Evolutionary conservation across 2,113 vertebrate genomes (phyloP), one percentile per base, ranked within the genome.

Genomic region (Cavia aperea): DNA sequence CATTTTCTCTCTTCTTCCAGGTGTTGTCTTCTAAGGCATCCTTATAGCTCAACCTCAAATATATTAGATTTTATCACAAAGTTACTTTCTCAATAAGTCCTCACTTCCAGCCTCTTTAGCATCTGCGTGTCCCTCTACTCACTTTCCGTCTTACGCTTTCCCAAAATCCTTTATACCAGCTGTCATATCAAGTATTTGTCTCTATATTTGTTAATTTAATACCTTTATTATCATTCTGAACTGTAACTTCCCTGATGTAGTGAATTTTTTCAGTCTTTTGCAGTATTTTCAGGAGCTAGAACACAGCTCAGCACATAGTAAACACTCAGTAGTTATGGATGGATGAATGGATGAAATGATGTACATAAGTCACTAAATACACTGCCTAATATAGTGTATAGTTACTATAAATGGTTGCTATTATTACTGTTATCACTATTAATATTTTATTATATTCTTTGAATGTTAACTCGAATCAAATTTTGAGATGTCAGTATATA

Each of bases 371-470:
- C 63, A 86, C 24, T 58, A 23, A 4, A 81, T 6, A 68, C 33
- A 63, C 36, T 12, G 3, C 89, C 51, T 60, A 87, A 49, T 15
- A 36, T 77, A 65, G 23, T 88, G 2, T 84, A 54, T 72, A 15
- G 72, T 7, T 62, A 62, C 4, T 46, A 24, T 14, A 75, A 31
- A 46, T 66, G 68, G 82, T n/a, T 86, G 4, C n/a, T 83, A 18
- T 86, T 82, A 51, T 82, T 65, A 29, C 11, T 73, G 6, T 56
- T 83, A 92, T 66, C 23, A 60, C 31, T 56, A 62, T 51, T 78
- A 88, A n/a, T 36, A 56, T 51, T 56, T 94, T 14, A 51, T 90
- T 33, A 36, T 81, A 93, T 77, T 81, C 19, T 62, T 89, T 89
- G 66, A 85, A 49, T 81, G 7, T 31, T 82, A 63, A 39, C 51